These are phyloP conservation scores for Saccopteryx leptura DNA, from an alignment of 2,113 vertebrate species.

Conservation along the genomic window DNA sequence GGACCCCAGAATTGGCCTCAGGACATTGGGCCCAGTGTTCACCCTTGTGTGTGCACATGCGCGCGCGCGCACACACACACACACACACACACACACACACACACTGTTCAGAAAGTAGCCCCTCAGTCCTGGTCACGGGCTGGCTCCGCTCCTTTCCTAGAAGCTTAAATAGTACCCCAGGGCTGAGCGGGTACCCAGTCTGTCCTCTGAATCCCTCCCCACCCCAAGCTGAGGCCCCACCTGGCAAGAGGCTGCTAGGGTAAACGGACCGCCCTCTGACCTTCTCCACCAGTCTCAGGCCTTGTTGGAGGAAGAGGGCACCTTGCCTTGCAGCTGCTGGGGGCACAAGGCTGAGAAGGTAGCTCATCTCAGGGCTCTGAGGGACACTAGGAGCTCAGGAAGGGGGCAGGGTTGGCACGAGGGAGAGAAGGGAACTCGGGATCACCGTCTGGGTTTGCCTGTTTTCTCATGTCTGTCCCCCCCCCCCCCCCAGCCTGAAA, in stretches of 20 bases:
- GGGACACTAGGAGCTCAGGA: background rate
- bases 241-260: background rate
- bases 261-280: fast-evolving
- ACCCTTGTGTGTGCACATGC: background rate
- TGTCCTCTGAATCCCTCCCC: background rate
- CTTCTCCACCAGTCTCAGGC: background rate
- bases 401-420: background rate
- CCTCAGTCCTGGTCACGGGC: background rate
- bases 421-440: background rate
- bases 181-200: background rate
- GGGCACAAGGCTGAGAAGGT: background rate
- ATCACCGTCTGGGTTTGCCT: background rate
- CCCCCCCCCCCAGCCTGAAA: background rate
- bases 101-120: background rate
- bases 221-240: background rate
- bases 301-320: background rate
- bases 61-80: fast-evolving
- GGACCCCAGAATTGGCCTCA: background rate
- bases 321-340: background rate
- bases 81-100: background rate
- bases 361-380: background rate
- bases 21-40: no score
- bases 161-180: background rate
- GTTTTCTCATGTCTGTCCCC: background rate
- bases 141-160: background rate